These are phyloP conservation scores for Hypena proboscidalis DNA, from an alignment of 2,888 invertebrate species.

Conservation along the genomic window DNA sequence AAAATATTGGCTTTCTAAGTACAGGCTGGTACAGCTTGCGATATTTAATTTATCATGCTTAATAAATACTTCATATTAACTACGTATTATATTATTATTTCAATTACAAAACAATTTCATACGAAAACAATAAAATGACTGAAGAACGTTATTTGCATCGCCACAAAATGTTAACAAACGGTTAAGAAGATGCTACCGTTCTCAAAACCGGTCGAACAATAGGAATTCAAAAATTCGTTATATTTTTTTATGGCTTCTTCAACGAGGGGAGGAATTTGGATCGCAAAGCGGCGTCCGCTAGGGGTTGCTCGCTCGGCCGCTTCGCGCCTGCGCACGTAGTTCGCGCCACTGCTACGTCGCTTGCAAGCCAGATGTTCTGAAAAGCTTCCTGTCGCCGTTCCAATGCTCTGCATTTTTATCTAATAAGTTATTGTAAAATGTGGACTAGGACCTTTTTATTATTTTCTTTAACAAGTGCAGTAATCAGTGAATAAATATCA, in stretches of 20 bases:
- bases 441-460: conserved; percentile 71
- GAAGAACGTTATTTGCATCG: conserved; percentile 11
- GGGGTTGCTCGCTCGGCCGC: conserved; percentile 77
- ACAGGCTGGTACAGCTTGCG: no score
- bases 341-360: conserved; percentile 85
- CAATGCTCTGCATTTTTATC: conserved; percentile 73
- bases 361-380: conserved; percentile 84
- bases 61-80: no score
- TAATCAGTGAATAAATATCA: conserved; percentile 71
- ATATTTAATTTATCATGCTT: no score
- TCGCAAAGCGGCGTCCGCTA: conserved; percentile 72
- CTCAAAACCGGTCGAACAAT: conserved; percentile 76
- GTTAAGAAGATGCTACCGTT: conserved; percentile 40
- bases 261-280: conserved; percentile 76
- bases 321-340: conserved; percentile 84
- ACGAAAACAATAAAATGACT: background rate
- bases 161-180: conserved; percentile 30
- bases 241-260: conserved; percentile 81
- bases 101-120: background rate
- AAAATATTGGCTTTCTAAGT: no score
- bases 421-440: conserved; percentile 74
- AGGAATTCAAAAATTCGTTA: conserved; percentile 81
- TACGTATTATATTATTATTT: no score
- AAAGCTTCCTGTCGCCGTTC: conserved; percentile 83
- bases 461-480: conserved; percentile 71